These are phyloP conservation scores for Xerus inauris DNA, from an alignment of 2,113 vertebrate species.

Conservation along the genomic window DNA sequence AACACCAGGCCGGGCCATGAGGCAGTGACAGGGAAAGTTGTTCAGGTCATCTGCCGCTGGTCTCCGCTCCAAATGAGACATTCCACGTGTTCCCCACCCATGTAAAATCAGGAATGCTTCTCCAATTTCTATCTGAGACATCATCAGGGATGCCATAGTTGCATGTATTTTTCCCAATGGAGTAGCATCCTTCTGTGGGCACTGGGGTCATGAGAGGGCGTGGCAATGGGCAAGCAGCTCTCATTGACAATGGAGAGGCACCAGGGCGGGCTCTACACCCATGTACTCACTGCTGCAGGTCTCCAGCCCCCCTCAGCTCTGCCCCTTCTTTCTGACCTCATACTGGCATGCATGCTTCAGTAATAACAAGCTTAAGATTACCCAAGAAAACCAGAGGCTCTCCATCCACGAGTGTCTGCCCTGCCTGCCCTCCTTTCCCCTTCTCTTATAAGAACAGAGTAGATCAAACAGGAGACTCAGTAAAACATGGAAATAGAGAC, in stretches of 20 bases:
- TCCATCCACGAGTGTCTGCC: accelerated
- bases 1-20: not conserved
- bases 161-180: not conserved
- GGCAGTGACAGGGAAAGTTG: not conserved
- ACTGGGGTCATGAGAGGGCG: not conserved
- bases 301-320: not conserved
- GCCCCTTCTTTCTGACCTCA: not conserved
- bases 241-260: not conserved
- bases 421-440: not conserved
- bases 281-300: accelerated
- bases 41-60: not conserved
- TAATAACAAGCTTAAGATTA: not conserved
- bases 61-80: not conserved
- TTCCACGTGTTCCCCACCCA: not conserved
- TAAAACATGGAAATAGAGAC: not conserved
- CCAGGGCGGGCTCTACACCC: not conserved
- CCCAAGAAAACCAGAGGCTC: not conserved
- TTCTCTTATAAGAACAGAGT: not conserved
- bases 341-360: accelerated
- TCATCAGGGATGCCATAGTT: not conserved
- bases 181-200: not conserved
- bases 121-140: not conserved
- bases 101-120: not conserved
- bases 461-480: not conserved
- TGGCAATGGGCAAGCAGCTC: not conserved